Base-by-base conservation (phyloP, 1,140 invertebrate species). In the Drosophila ficusphila region DNA sequence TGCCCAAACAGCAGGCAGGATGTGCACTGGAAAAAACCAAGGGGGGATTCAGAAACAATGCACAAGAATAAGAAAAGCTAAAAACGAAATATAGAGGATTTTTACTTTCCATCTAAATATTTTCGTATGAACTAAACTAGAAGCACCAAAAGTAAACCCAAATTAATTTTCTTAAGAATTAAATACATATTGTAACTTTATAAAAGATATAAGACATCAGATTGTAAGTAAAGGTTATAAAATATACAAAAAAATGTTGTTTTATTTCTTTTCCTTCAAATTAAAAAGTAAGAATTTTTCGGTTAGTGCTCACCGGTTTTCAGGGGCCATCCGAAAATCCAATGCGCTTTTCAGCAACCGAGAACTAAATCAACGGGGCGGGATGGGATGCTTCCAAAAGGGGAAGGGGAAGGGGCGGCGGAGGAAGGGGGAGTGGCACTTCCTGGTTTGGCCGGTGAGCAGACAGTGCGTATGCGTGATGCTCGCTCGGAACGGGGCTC, bases 381-480 rank as follows among this genome's bases (percentile, higher is more conserved):
- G 56, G 46, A 51, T 39, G 41, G 3, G 41, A n/a, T 2, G 23
- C 34, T 39, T n/a, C n/a, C n/a, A 14, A 19, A n/a, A 23, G 38
- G 11, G 3, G 3, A 27, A 19, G 14, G 47, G 34, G 8, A 11
- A 11, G 16, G 3, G 16, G 4, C 7, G 16, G 16, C 7, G 39
- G 5, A 4, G 19, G 11, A 7, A 25, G 39, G 21, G 12, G 61
- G 33, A 23, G 21, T 67, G 64, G 34, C 31, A 49, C 71, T 56
- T 74, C 70, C 70, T 73, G 69, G 25, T 41, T 52, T 47, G 53
- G 69, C 65, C 72, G 72, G 77, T 68, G 64, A 52, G 47, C 72
- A 76, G 38, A 62, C 75, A 79, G 60, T 83, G 79, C 79, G 76
- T 83, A 83, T 83, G 71, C 70, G 70, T 71, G 60, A 76, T 85